These are phyloP conservation scores for Sclerodermus sp. DNA, from an alignment of 2,888 invertebrate genomes.

Conservation along the genomic window DNA sequence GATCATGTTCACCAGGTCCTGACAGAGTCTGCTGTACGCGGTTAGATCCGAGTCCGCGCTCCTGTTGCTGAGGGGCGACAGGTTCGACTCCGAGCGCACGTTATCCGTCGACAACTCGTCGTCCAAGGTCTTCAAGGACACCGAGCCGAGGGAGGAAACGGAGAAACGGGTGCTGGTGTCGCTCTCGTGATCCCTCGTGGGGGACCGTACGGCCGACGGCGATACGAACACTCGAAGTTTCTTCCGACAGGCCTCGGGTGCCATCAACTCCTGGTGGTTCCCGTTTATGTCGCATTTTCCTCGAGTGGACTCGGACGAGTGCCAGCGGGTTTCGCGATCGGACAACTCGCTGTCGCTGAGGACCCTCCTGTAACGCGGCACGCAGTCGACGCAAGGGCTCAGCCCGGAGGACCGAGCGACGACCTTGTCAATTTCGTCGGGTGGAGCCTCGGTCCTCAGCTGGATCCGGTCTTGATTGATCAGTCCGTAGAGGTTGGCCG, in stretches of 20 bases:
- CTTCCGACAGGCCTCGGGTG: slow-evolving; percentile 7
- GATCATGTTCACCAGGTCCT: slow-evolving; percentile 46
- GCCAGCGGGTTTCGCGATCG: slow-evolving; percentile 19
- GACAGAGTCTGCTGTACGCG: slow-evolving; percentile 45
- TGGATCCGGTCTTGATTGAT: slow-evolving; percentile 60
- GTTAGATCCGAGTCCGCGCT: slow-evolving; percentile 40
- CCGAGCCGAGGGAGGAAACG: slow-evolving; percentile 11
- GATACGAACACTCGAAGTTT: slow-evolving; percentile 36
- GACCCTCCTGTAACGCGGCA: slow-evolving; percentile 15
- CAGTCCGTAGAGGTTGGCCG: slow-evolving; percentile 80
- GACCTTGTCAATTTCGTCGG: slow-evolving; percentile 12
- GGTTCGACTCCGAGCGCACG: slow-evolving; percentile 16
- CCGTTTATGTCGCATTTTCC: slow-evolving; percentile 38
- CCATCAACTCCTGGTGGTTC: slow-evolving; percentile 34
- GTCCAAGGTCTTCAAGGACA: slow-evolving; percentile 12
- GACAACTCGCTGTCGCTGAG: slow-evolving; percentile 26
- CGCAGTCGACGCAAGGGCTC: too few species aligned
- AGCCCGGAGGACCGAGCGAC: not conserved
- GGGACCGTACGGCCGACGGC: slow-evolving; percentile 4
- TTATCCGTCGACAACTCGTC: slow-evolving; percentile 20
- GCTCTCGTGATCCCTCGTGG: slow-evolving; percentile 4
- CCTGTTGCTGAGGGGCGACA: slow-evolving; percentile 10
- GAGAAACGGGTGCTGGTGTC: slow-evolving; percentile 3
- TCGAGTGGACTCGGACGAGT: slow-evolving; percentile 6
- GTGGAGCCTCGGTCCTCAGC: slow-evolving; percentile 14